Evolutionary conservation across 2,888 invertebrate genomes (phyloP).

Genomic region (Chironomus tentans): DNA sequence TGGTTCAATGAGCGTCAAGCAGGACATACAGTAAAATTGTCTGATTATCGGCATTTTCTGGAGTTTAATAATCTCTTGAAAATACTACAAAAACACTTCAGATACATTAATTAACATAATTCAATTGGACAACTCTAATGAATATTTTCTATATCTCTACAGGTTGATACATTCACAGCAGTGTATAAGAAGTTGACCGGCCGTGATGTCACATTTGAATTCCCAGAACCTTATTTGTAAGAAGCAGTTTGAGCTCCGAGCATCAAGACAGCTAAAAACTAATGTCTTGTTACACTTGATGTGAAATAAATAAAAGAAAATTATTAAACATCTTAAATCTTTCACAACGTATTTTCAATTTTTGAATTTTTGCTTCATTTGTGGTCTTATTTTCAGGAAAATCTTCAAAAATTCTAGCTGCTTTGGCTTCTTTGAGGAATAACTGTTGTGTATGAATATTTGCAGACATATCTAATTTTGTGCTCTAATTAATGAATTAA

Average conservation of each 20-base stretch:
- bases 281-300: background rate
- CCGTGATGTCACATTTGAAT: conserved; percentile 97
- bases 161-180: conserved; percentile 96
- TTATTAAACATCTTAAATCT: background rate
- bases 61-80: background rate
- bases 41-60: conserved; percentile 3
- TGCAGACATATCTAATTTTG: too few relatives aligned
- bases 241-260: conserved; percentile 33
- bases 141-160: conserved; percentile 36
- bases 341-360: background rate
- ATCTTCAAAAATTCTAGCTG: too few relatives aligned
- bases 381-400: too few relatives aligned
- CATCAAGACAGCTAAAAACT: background rate
- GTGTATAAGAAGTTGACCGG: conserved; percentile 99
- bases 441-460: too few relatives aligned
- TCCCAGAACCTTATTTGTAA: conserved; percentile 94
- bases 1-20: conserved; percentile 37
- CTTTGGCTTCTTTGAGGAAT: too few relatives aligned
- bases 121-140: conserved; percentile 11
- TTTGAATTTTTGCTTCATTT: too few relatives aligned
- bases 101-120: conserved; percentile 6
- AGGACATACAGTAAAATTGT: conserved; percentile 35
- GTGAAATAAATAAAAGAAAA: background rate
- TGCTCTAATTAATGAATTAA: too few relatives aligned
- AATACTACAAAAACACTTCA: background rate